Evolutionary conservation across 1,140 invertebrate genomes (phyloP).

Genomic region (Pogonomyrmex barbatus): DNA sequence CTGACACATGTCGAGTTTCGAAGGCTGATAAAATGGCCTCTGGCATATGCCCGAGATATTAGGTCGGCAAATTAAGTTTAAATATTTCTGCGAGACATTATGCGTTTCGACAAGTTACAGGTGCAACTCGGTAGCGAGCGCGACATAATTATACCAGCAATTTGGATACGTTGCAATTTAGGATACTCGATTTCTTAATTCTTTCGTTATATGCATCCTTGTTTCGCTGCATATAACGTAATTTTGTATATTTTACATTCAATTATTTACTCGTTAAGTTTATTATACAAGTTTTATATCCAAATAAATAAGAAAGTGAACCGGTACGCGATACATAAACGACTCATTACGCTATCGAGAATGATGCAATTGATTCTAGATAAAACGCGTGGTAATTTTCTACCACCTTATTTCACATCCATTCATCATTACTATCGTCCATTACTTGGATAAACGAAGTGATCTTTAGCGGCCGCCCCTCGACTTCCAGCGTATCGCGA

Average conservation of each 20-base stretch:
- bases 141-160: constrained; percentile 6
- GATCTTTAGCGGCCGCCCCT: not conserved
- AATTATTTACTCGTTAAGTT: not conserved
- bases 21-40: constrained; percentile 9
- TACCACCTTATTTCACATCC: not conserved
- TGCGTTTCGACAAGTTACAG: constrained; percentile 8
- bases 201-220: not conserved
- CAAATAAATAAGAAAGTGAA: not conserved
- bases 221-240: not conserved
- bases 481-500: constrained; percentile 8
- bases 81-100: constrained; percentile 38
- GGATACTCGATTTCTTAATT: constrained; percentile 19
- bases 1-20: not conserved
- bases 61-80: constrained; percentile 25
- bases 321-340: not conserved
- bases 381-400: constrained; percentile 1
- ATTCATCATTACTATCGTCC: not conserved
- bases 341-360: not conserved
- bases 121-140: constrained; percentile 19
- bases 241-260: not conserved
- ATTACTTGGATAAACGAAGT: not conserved
- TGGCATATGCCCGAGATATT: not conserved
- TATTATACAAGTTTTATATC: not conserved
- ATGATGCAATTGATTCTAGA: not conserved
- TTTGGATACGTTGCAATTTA: not conserved